Evolutionary conservation across 2,888 invertebrate species (phyloP).

Genomic region (Eilema sororculum): DNA sequence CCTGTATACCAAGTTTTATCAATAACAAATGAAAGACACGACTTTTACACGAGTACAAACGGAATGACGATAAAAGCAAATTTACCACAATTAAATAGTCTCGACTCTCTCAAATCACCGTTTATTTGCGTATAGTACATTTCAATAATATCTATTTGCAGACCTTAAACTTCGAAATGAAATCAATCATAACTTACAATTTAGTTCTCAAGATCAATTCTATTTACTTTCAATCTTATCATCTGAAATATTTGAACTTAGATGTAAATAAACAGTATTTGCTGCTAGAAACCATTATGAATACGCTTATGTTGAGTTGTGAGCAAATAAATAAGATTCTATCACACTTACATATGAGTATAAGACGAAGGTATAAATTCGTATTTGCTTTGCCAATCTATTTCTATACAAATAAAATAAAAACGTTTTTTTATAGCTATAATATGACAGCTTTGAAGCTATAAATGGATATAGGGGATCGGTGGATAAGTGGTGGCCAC

Average conservation of each 20-base stretch:
- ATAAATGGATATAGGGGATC: too few species aligned
- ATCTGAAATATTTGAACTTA: constrained; percentile 42
- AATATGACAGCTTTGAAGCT: too few species aligned
- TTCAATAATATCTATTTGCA: neutral
- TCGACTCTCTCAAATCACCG: neutral
- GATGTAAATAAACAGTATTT: constrained; percentile 26
- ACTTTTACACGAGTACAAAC: neutral
- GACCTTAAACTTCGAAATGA: constrained; percentile 6
- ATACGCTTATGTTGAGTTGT: constrained; percentile 7
- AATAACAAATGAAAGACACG: too few species aligned
- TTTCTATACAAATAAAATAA: neutral
- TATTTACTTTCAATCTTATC: constrained; percentile 41
- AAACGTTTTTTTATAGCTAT: neutral
- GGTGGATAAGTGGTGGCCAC: too few species aligned
- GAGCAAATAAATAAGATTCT: constrained; percentile 14
- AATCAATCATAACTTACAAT: constrained; percentile 54
- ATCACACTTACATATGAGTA: neutral
- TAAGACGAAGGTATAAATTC: constrained; percentile 37
- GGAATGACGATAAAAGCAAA: neutral
- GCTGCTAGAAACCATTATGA: constrained; percentile 8
- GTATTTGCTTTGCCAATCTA: neutral
- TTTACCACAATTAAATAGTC: neutral
- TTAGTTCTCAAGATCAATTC: constrained; percentile 30
- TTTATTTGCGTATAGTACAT: neutral
- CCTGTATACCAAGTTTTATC: too few species aligned